Evolutionary conservation across 64 coral and sea anemone species (phyloP).

Genomic region (Montipora cactus): DNA sequence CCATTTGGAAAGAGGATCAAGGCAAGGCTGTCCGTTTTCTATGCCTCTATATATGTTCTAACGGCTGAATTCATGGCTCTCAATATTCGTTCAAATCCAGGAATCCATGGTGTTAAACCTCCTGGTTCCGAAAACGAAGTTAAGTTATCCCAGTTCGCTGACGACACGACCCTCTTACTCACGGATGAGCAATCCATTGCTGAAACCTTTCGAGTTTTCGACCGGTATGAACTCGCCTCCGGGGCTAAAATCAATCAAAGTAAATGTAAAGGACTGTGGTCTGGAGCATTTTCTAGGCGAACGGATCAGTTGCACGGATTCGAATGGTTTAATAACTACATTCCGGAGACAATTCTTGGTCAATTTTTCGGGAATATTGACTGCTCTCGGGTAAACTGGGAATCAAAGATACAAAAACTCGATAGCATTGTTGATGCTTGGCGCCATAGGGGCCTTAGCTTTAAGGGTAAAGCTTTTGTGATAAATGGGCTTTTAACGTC

Average conservation of each 20-base stretch:
- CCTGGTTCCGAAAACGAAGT: neutral
- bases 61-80: neutral
- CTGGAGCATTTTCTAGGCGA: neutral
- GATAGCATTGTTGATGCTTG: too few relatives aligned
- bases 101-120: neutral
- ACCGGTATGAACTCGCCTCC: constrained; percentile 32
- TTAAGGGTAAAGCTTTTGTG: too few relatives aligned
- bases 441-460: too few relatives aligned
- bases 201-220: neutral
- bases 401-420: too few relatives aligned
- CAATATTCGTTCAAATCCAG: neutral
- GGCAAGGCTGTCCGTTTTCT: constrained; percentile 47
- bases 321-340: neutral
- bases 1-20: neutral
- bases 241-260: constrained; percentile 53
- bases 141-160: constrained; percentile 30
- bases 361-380: neutral
- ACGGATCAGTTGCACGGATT: neutral
- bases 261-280: constrained; percentile 40
- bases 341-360: neutral
- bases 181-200: neutral
- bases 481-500: too few relatives aligned
- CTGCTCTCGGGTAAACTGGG: neutral
- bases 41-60: constrained; percentile 61
- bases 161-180: constrained; percentile 36